Conservation (phyloP, 2,797 vertebrate genomes). For the Psittacula derbiana region DNA sequence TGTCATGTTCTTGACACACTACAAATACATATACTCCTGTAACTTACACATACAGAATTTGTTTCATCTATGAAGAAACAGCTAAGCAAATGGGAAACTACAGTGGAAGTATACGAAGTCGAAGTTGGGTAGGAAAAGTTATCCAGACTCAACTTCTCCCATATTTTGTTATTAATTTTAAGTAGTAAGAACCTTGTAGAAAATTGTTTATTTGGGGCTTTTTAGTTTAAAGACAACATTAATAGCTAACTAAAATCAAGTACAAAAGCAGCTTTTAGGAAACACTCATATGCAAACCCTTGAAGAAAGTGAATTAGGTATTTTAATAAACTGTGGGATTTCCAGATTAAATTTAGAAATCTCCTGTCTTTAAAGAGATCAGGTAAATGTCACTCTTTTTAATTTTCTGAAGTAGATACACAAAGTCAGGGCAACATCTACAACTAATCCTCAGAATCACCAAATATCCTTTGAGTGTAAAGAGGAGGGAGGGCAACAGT, state of each 20-base stretch:
- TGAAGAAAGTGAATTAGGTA: not conserved
- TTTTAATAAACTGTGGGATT: not conserved
- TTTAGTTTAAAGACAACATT: not conserved
- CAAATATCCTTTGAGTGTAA: not conserved
- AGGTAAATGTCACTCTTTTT: not conserved
- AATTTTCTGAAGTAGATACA: not conserved
- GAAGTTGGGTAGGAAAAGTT: not conserved
- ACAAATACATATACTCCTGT: not conserved
- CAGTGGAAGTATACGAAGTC: not conserved
- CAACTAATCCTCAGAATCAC: not conserved
- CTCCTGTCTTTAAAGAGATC: not conserved
- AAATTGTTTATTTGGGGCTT: not conserved
- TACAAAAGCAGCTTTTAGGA: not conserved
- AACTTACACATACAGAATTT: not conserved
- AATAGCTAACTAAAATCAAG: not conserved
- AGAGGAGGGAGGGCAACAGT: not conserved
- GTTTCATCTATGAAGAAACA: not conserved
- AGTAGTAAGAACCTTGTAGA: not conserved
- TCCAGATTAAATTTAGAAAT: not conserved
- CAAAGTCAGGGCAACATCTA: not conserved
- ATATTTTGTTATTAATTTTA: not conserved
- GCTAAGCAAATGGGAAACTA: not conserved
- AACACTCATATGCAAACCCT: not conserved
- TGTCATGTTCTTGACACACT: not conserved
- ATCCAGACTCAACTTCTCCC: not conserved